A percentile compares a stretch with the other conserved stretches of the same genome.
Evolutionary conservation across 1,140 invertebrate species (phyloP).

Genomic region (Doryteuthis pealeii): DNA sequence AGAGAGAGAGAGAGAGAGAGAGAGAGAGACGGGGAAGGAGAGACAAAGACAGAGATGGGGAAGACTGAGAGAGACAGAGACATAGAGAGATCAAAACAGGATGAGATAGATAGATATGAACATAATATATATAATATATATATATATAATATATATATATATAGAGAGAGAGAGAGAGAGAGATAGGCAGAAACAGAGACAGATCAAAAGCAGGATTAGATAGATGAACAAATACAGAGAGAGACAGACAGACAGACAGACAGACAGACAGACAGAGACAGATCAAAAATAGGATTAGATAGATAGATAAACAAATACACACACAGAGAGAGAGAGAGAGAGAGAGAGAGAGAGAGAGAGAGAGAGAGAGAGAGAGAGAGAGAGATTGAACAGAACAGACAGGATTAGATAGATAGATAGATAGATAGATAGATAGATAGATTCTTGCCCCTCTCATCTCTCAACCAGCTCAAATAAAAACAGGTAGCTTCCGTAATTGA

Average conservation of each 20-base stretch:
- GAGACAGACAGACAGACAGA: too few species aligned
- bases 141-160: not conserved
- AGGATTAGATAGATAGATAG: not conserved
- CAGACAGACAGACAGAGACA: not conserved
- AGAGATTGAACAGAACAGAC: not conserved
- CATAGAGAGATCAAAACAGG: too few species aligned
- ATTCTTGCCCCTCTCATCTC: too few species aligned
- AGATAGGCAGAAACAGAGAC: too few species aligned
- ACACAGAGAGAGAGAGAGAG: not conserved
- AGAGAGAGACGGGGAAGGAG: too few species aligned
- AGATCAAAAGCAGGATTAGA: not conserved
- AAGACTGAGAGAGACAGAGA: too few species aligned
- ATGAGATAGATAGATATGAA: too few species aligned
- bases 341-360: not conserved
- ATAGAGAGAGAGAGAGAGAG: too few species aligned
- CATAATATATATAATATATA: not conserved
- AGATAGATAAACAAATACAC: not conserved
- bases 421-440: slow-evolving; percentile 2
- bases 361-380: not conserved
- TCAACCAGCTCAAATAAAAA: too few species aligned
- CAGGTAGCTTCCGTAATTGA: too few species aligned
- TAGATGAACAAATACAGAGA: not conserved
- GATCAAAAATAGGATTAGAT: not conserved
- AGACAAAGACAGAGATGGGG: too few species aligned
- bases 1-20: too few species aligned